These are phyloP conservation scores for Gonioctena quinquepunctata DNA, from an alignment of 1,140 invertebrate genomes.

Conservation along the genomic window DNA sequence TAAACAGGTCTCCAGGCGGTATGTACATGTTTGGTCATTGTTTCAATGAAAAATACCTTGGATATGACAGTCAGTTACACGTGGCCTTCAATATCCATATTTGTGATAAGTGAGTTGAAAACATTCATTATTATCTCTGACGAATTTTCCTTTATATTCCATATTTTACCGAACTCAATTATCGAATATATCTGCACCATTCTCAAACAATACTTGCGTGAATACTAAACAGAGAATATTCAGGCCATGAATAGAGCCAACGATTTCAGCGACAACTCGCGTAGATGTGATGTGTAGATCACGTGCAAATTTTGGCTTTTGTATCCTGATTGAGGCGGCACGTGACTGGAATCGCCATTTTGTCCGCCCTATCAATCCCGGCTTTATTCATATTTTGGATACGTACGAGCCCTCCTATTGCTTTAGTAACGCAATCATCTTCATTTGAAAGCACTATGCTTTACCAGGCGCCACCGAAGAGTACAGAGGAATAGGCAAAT, in stretches of 20 bases:
- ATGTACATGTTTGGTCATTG: too few relatives aligned
- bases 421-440: slow-evolving; percentile 15
- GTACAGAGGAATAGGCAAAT: too few relatives aligned
- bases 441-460: slow-evolving; percentile 5
- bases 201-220: slow-evolving; percentile 31
- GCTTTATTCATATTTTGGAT: slow-evolving; percentile 30
- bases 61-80: too few relatives aligned
- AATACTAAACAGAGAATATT: slow-evolving; percentile 32
- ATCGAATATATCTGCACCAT: slow-evolving; percentile 28
- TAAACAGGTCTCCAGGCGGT: too few relatives aligned
- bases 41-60: too few relatives aligned
- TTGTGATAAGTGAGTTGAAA: too few relatives aligned
- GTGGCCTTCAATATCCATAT: too few relatives aligned
- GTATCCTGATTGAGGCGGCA: slow-evolving; percentile 47
- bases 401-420: slow-evolving; percentile 1
- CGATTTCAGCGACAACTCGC: slow-evolving; percentile 14
- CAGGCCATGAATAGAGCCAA: slow-evolving; percentile 18
- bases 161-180: slow-evolving; percentile 16
- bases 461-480: neutral
- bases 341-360: slow-evolving; percentile 47
- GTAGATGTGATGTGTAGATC: slow-evolving; percentile 36
- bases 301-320: slow-evolving; percentile 49
- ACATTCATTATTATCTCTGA: too few relatives aligned
- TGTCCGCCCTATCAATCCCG: slow-evolving; percentile 36
- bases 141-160: neutral